Conservation (phyloP, 2,113 vertebrate genomes). For the Urocynchramus pylzowi region DNA sequence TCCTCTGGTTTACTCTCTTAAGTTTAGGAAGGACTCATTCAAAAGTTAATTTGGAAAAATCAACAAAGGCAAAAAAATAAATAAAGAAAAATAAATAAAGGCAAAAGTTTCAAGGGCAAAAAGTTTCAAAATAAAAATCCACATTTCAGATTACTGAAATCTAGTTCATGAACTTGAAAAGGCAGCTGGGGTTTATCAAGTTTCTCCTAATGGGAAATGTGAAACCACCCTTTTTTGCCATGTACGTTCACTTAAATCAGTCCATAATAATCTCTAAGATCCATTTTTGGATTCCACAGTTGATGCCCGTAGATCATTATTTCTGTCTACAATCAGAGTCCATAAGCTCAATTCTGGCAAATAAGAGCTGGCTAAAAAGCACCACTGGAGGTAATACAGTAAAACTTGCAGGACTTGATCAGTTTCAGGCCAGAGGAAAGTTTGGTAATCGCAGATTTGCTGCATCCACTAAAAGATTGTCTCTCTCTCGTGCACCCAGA, state of each 20-base stretch:
- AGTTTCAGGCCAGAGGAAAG: not conserved
- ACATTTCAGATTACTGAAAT: not conserved
- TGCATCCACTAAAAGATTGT: not conserved
- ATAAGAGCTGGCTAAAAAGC: not conserved
- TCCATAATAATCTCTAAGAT: not conserved
- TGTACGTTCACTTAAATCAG: not conserved
- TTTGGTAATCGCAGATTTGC: not conserved
- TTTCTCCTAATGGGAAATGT: not conserved
- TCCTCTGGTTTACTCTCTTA: not conserved
- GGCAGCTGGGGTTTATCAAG: not conserved
- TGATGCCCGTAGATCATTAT: not conserved
- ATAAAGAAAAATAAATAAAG: constrained; percentile 30
- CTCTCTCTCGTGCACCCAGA: not conserved
- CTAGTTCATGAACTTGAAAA: not conserved
- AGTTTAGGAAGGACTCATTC: not conserved
- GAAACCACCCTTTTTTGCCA: not conserved
- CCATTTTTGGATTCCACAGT: not conserved
- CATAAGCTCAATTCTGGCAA: not conserved
- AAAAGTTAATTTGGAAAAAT: constrained; percentile 23
- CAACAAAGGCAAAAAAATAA: constrained; percentile 3
- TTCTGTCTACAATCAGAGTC: not conserved
- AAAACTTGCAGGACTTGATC: not conserved
- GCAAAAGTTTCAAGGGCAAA: constrained; percentile 34
- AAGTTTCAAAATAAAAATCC: not conserved
- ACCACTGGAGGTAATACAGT: not conserved